These are phyloP conservation scores for Drosophila elegans DNA, from an alignment of 1,140 invertebrate species.

Conservation along the genomic window DNA sequence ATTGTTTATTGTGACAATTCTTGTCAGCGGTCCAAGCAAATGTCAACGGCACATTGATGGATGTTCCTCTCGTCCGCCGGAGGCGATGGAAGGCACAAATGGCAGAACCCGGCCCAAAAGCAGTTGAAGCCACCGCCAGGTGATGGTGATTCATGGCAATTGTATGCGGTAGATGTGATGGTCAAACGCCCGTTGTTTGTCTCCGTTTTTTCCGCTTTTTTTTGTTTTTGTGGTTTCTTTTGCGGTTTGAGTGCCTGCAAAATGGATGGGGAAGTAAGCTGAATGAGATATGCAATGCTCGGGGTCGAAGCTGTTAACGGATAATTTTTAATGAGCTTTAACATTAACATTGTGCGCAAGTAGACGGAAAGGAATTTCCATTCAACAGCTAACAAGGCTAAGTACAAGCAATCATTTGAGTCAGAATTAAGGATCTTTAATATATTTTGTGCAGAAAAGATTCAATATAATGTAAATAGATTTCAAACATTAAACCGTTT, in stretches of 20 bases:
- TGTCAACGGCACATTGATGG: constrained; percentile 82
- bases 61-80: constrained; percentile 61
- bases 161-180: constrained; percentile 75
- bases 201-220: constrained; percentile 15
- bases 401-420: background rate
- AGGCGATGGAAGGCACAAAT: constrained; percentile 7
- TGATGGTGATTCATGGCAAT: constrained; percentile 81
- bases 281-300: constrained; percentile 15
- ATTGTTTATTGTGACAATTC: constrained; percentile 83
- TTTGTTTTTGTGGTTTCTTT: constrained; percentile 49
- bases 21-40: constrained; percentile 79
- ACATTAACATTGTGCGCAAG: constrained; percentile 41
- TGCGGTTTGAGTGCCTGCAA: constrained; percentile 36
- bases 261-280: background rate
- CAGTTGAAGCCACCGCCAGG: constrained; percentile 59
- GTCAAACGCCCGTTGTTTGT: constrained; percentile 58
- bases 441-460: too few relatives aligned
- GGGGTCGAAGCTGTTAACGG: constrained; percentile 42
- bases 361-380: constrained; percentile 4
- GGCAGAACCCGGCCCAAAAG: constrained; percentile 11
- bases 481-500: too few relatives aligned
- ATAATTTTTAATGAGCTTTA: constrained; percentile 60
- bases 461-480: too few relatives aligned
- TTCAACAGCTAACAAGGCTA: background rate
- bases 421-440: background rate